Conservation (phyloP, 2,888 invertebrate genomes). For the Pediacus dermestoides region DNA sequence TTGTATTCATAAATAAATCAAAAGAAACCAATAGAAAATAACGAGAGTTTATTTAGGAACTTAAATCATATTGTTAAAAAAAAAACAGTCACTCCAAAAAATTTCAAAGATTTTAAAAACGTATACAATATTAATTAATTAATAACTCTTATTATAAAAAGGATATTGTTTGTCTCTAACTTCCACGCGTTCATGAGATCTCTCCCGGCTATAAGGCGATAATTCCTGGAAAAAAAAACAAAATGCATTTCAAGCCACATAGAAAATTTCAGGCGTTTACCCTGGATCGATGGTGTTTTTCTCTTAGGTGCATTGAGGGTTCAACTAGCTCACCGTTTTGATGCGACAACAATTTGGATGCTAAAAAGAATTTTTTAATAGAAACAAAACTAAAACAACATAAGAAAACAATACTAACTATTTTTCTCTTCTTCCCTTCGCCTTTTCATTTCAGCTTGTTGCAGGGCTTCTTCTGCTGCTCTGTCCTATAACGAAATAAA, state of each 20-base stretch:
- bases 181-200: conserved; percentile 73
- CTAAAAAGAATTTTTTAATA: conserved; percentile 40
- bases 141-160: conserved; percentile 49
- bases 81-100: conserved; percentile 10
- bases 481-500: conserved; percentile 58
- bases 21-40: no score
- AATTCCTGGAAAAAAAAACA: conserved; percentile 63
- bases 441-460: conserved; percentile 67
- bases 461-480: conserved; percentile 63
- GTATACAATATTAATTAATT: conserved; percentile 1
- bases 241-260: conserved; percentile 6
- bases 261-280: conserved; percentile 50
- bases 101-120: conserved; percentile 3
- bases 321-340: conserved; percentile 77
- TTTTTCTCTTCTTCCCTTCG: conserved; percentile 76
- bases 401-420: conserved; percentile 15
- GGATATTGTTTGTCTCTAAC: conserved; percentile 82
- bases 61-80: conserved; percentile 6
- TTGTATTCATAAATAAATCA: no score
- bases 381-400: conserved; percentile 7
- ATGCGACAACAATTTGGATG: conserved; percentile 60
- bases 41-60: no score
- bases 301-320: conserved; percentile 57
- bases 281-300: conserved; percentile 72
- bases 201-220: conserved; percentile 67